Evolutionary conservation across 1,140 invertebrate species (phyloP).

Genomic region (Hylyphantes graminicola): DNA sequence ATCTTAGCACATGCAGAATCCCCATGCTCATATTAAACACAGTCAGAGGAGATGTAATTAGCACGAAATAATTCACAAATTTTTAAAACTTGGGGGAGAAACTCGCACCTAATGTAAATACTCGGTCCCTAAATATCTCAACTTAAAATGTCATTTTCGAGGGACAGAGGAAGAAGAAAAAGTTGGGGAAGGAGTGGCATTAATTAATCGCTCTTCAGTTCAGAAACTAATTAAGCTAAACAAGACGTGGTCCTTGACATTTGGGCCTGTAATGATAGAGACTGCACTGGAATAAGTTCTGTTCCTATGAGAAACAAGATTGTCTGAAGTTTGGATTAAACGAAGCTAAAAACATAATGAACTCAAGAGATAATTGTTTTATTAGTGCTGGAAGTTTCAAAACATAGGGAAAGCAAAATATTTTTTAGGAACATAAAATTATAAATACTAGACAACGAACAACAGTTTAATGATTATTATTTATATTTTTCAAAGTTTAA

Average conservation of each 20-base stretch:
- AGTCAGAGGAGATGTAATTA: too few relatives aligned
- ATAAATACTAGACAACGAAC: too few relatives aligned
- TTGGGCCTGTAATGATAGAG: conserved; percentile 51
- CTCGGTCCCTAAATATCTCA: neutral
- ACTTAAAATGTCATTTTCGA: conserved; percentile 45
- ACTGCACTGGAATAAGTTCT: conserved; percentile 34
- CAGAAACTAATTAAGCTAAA: conserved; percentile 53
- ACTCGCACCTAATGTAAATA: too few relatives aligned
- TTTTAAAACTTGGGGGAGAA: neutral
- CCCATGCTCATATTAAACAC: too few relatives aligned
- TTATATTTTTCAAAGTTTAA: too few relatives aligned
- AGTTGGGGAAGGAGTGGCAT: conserved; percentile 14
- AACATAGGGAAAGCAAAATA: too few relatives aligned
- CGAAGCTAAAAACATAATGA: conserved; percentile 19
- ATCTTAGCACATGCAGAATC: too few relatives aligned
- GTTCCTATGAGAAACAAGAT: conserved; percentile 31
- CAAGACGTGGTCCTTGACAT: conserved; percentile 47
- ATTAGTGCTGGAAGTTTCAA: neutral
- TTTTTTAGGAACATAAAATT: too few relatives aligned
- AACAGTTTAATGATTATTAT: too few relatives aligned
- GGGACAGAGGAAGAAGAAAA: neutral
- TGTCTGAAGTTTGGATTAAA: neutral
- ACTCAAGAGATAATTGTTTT: neutral
- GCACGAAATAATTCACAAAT: neutral
- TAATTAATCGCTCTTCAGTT: conserved; percentile 52